Evolutionary conservation across 2,113 vertebrate species (phyloP), one percentile per base, ranked within the genome.

Genomic region (Silurus glanis): DNA sequence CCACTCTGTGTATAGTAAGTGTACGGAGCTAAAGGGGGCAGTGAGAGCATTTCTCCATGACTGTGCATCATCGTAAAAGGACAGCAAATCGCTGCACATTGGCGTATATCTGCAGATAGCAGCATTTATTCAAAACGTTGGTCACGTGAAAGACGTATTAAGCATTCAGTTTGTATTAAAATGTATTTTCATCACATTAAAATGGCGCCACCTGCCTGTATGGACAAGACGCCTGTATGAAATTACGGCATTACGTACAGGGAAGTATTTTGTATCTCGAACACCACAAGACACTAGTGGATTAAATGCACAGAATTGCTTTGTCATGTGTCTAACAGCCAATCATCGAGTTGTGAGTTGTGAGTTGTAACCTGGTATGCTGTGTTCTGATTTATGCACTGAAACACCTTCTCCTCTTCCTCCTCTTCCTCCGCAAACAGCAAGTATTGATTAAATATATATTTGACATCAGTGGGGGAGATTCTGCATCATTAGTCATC

Each of bases 401-500:
- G 88, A 89, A 89, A 80, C 85, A 88, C 78, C 80, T 55, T 85
- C 49, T 84, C 74, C 72, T 58, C 64, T n/a, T 25, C 84, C 82
- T 61, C 61, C 83, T 62, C 80, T 56, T 37, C 64, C 80, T 58
- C 84, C 53, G 67, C 28, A 61, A 45, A 58, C 59, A 71, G 81
- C 78, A 84, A 62, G 56, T 87, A 89, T 90, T 78, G 87, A 89
- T 89, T 90, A 87, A 88, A 87, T 80, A 89, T 87, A 87, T 86
- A 87, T 89, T 86, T 87, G 59, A 76, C 49, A 79, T 87, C 85
- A 90, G 86, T 83, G 78, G 86, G 82, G 71, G 67, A 81, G 84
- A 62, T 78, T 90, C 76, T 85, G 83, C 75, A 86, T 87, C 85
- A 86, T 91, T 88, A 88, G 87, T 91, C 87, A 88, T 86, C 85